phyloP scores from a whole-genome alignment of 1,140 invertebrate genomes.

The Neodiprion lecontei region DNA sequence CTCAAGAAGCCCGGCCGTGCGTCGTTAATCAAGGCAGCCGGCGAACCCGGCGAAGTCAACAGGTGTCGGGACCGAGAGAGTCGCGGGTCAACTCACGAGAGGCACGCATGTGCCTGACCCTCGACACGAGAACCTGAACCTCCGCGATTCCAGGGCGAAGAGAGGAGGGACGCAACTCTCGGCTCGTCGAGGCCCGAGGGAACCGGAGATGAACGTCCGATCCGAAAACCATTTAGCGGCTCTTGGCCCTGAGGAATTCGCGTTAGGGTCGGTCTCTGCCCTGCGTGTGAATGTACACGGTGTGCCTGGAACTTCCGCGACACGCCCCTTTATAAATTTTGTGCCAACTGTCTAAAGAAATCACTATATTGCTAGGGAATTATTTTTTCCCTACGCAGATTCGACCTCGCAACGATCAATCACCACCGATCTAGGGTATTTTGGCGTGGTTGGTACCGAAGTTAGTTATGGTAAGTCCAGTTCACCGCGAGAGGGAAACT shows the following conservation, averaged over 20 bases:
- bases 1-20: too few relatives aligned
- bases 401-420: too few relatives aligned
- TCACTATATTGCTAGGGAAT: not conserved
- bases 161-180: too few relatives aligned
- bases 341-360: not conserved
- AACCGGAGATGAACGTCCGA: conserved; percentile 35
- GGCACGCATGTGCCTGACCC: conserved; percentile 30
- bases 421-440: too few relatives aligned
- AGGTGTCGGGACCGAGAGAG: conserved; percentile 33
- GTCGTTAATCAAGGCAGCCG: conserved; percentile 41
- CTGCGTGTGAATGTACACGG: not conserved
- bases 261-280: not conserved
- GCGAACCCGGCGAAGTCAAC: conserved; percentile 39
- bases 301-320: too few relatives aligned
- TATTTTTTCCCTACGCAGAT: too few relatives aligned
- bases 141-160: too few relatives aligned
- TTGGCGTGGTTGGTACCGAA: too few relatives aligned
- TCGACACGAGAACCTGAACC: too few relatives aligned
- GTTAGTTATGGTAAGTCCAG: too few relatives aligned
- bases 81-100: conserved; percentile 17
- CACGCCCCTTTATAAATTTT: not conserved
- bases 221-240: conserved; percentile 57
- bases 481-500: too few relatives aligned
- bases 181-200: too few relatives aligned
- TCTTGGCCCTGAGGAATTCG: conserved; percentile 45